phyloP scores from a whole-genome alignment of 2,888 invertebrate genomes.

The Drosophila demipolita region DNA sequence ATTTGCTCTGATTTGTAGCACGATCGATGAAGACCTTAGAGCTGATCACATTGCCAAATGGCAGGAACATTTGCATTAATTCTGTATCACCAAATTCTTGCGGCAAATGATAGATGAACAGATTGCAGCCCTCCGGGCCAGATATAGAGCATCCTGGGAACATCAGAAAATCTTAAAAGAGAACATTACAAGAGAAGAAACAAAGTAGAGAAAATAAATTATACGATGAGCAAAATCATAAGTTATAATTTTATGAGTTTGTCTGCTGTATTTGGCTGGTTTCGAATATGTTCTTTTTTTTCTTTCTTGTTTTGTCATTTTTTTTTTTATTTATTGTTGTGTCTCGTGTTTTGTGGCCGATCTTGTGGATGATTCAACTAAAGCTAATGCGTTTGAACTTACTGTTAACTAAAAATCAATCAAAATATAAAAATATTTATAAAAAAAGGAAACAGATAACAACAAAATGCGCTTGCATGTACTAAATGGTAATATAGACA shows the following conservation, averaged over 20 bases:
- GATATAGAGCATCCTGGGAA: slow-evolving; percentile 97
- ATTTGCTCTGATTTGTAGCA: slow-evolving; percentile 99
- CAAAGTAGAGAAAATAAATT: slow-evolving; percentile 75
- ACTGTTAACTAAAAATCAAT: slow-evolving; percentile 44
- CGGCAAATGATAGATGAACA: slow-evolving; percentile 99
- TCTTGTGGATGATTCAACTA: slow-evolving; percentile 59
- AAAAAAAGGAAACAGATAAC: slow-evolving; percentile 26
- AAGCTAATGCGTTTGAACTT: slow-evolving; percentile 54
- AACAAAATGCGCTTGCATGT: slow-evolving; percentile 45
- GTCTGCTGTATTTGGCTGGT: slow-evolving; percentile 39
- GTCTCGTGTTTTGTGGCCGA: slow-evolving; percentile 63
- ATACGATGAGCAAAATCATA: slow-evolving; percentile 73
- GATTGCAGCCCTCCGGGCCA: slow-evolving; percentile 99
- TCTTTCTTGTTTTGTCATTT: not conserved
- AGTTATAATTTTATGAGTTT: slow-evolving; percentile 63
- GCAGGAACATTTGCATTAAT: slow-evolving; percentile 99
- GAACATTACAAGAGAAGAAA: slow-evolving; percentile 85
- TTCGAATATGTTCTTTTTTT: slow-evolving; percentile 15
- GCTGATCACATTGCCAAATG: slow-evolving; percentile 99
- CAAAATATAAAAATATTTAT: slow-evolving; percentile 9
- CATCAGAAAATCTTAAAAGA: slow-evolving; percentile 90
- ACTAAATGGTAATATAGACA: slow-evolving; percentile 40
- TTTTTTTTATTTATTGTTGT: slow-evolving; percentile 24
- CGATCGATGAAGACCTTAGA: slow-evolving; percentile 99
- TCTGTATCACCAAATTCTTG: slow-evolving; percentile 99